Evolutionary conservation across 1,140 invertebrate species (phyloP).

Genomic region (Dryas iulia): DNA sequence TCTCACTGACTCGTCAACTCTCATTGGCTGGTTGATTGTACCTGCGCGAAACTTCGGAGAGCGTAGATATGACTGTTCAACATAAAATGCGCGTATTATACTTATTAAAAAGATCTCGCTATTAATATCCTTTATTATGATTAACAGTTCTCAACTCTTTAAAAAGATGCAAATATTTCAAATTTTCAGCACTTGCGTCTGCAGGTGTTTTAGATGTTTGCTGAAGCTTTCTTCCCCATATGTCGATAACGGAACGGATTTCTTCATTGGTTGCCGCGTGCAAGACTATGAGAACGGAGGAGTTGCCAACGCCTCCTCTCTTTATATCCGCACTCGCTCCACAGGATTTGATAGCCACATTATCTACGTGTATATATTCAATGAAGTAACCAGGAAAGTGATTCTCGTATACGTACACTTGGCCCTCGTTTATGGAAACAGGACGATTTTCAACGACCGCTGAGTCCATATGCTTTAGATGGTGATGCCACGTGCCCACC

Average conservation of each 20-base stretch:
- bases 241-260: conserved; percentile 62
- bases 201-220: conserved; percentile 7
- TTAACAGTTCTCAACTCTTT: conserved; percentile 46
- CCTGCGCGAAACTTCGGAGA: too few species aligned
- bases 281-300: conserved; percentile 51
- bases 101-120: too few species aligned
- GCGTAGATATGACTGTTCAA: too few species aligned
- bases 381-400: conserved; percentile 56
- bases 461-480: conserved; percentile 55
- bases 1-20: too few species aligned
- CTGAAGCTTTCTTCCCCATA: conserved; percentile 52
- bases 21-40: too few species aligned
- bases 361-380: conserved; percentile 63
- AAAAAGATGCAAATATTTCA: conserved; percentile 51
- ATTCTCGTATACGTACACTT: conserved; percentile 67
- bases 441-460: conserved; percentile 60
- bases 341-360: conserved; percentile 57
- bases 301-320: conserved; percentile 49
- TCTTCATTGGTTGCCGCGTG: conserved; percentile 55
- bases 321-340: conserved; percentile 55
- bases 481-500: conserved; percentile 49
- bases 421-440: conserved; percentile 54
- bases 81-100: too few species aligned
- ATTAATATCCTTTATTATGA: conserved; percentile 45
- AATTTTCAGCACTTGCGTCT: conserved; percentile 29